Base-by-base conservation (phyloP, 2,888 invertebrate species). In the Argyra leucocephala region DNA sequence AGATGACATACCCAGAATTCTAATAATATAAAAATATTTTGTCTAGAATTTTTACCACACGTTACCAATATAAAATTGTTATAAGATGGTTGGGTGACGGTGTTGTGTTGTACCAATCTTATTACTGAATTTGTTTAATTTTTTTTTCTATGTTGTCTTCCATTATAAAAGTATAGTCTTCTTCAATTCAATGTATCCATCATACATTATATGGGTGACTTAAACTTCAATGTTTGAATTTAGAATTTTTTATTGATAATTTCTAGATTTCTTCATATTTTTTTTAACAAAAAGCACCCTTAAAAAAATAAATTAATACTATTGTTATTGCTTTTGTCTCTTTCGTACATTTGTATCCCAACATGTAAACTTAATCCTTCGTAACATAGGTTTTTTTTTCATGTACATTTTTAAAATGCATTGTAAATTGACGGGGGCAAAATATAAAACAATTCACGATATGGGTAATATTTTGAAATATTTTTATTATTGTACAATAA, bases 1-100 rank as follows among this genome's bases (percentile, higher is more conserved):
- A 77, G 78, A 77, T 77, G 48, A 48, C 48, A 48, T 48, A 48
- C 9, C 7, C 48, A 48, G n/a, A 48, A 48, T 48, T 18, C n/a
- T 48, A 12, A 48, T 18, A 12, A 15, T 18, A 48, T 18, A 48
- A 12, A 1, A n/a, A n/a, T n/a, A n/a, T n/a, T n/a, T 48, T 48
- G 48, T 48, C 48, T 37, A 48, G 18, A 48, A 48, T 18, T 6
- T 48, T 48, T 48, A 18, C 1, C 48, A 9, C 5, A 18, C 15
- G n/a, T 48, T 48, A 48, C 48, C 18, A 48, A 18, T 18, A 48
- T n/a, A 4, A 48, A n/a, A n/a, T n/a, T n/a, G n/a, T n/a, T n/a
- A n/a, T n/a, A n/a, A n/a, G n/a, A n/a, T n/a, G n/a, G n/a, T n/a
- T n/a, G n/a, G n/a, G n/a, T n/a, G n/a, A n/a, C n/a, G n/a, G n/a